A percentile compares a stretch with the other conserved stretches of the same genome.
phyloP scores from a whole-genome alignment of 2,888 invertebrate species.

The Kuschelorhynchus macadamiae region DNA sequence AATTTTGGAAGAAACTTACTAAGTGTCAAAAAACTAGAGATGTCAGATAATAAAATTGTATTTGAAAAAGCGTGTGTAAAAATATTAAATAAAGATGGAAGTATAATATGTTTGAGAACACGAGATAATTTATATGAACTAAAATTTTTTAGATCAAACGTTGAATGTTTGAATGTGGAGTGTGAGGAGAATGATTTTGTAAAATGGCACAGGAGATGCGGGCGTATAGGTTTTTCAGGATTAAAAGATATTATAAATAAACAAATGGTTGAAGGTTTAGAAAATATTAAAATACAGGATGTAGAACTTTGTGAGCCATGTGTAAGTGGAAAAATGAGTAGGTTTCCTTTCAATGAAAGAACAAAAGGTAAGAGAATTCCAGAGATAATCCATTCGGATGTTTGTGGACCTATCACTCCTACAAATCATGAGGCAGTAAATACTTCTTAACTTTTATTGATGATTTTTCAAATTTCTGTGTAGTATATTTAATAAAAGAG shows the following conservation, averaged over 20 bases:
- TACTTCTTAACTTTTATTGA: slow-evolving; percentile 9
- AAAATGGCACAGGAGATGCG: neutral
- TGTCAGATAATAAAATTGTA: no score
- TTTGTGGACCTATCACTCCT: slow-evolving; percentile 45
- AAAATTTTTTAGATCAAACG: no score
- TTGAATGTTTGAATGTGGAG: neutral
- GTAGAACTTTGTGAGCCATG: slow-evolving; percentile 51
- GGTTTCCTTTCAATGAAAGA: slow-evolving; percentile 45
- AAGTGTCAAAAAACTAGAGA: no score
- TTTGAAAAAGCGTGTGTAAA: no score
- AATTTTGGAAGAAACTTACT: no score
- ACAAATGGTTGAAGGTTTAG: slow-evolving; percentile 36
- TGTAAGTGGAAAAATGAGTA: slow-evolving; percentile 47
- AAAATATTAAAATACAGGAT: slow-evolving; percentile 31
- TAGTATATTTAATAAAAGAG: slow-evolving; percentile 25
- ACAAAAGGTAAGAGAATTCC: slow-evolving; percentile 42
- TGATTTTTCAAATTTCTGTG: slow-evolving; percentile 27
- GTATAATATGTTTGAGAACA: no score
- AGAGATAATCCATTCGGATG: slow-evolving; percentile 48
- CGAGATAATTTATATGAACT: no score
- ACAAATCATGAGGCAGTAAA: slow-evolving; percentile 20
- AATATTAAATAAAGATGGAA: no score
- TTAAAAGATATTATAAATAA: slow-evolving; percentile 4
- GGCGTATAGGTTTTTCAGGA: neutral
- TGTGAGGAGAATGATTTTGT: neutral